Conservation (phyloP, 2,113 vertebrate genomes). For the Seriola rivoliana region DNA sequence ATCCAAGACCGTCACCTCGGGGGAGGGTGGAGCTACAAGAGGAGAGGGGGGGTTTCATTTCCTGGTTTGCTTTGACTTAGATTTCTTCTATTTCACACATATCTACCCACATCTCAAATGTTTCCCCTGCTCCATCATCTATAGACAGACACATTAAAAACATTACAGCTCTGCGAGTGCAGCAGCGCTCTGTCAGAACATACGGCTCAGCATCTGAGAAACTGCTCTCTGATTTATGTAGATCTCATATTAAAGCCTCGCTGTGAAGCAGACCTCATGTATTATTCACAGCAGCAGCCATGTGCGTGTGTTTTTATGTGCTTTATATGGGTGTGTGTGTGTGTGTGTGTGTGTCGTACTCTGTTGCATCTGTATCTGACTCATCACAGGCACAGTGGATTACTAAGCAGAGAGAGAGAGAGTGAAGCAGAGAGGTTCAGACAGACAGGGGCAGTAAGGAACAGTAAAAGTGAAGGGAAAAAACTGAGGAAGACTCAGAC, state of each 20-base stretch:
- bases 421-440: background rate
- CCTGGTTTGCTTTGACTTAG: slow-evolving; percentile 7
- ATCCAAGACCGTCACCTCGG: background rate
- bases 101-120: slow-evolving; percentile 5
- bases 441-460: background rate
- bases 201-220: slow-evolving; percentile 44
- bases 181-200: slow-evolving; percentile 35
- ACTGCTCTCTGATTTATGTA: slow-evolving; percentile 69
- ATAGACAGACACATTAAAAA: slow-evolving; percentile 38
- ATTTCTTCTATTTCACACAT: slow-evolving; percentile 26
- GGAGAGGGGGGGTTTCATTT: background rate
- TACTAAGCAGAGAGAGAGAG: slow-evolving; percentile 27
- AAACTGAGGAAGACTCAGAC: background rate
- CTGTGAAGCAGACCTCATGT: slow-evolving; percentile 60
- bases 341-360: slow-evolving; percentile 10
- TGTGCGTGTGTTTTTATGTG: slow-evolving; percentile 41
- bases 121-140: slow-evolving; percentile 12
- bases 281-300: slow-evolving; percentile 63
- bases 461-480: background rate
- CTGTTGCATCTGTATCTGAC: slow-evolving; percentile 34
- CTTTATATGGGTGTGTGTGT: slow-evolving; percentile 3
- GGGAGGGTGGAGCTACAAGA: background rate
- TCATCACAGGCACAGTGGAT: slow-evolving; percentile 41
- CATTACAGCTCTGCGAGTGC: background rate
- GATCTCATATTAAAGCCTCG: slow-evolving; percentile 69